phyloP scores from a whole-genome alignment of 2,888 invertebrate genomes.

The Cyaniris semiargus region DNA sequence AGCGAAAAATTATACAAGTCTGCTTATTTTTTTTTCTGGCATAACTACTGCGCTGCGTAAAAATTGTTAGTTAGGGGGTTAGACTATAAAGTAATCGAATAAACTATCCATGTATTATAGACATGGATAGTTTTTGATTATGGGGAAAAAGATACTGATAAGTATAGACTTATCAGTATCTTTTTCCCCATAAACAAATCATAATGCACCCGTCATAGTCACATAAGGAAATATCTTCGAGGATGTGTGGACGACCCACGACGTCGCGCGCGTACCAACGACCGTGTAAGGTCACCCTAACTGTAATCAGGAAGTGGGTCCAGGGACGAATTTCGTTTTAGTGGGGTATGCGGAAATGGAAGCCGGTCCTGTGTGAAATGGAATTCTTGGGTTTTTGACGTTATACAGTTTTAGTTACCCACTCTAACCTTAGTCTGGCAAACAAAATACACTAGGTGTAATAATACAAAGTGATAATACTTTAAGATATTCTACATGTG shows the following conservation, averaged over 20 bases:
- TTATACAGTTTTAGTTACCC: background rate
- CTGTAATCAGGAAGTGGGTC: background rate
- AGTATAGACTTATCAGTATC: too few species aligned
- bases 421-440: too few species aligned
- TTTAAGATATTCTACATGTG: background rate
- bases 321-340: background rate
- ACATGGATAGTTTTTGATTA: too few species aligned
- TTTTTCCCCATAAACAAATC: conserved; percentile 5
- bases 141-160: too few species aligned
- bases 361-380: background rate
- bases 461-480: too few species aligned
- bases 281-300: conserved; percentile 7
- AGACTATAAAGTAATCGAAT: too few species aligned
- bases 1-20: too few species aligned
- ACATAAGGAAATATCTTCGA: background rate
- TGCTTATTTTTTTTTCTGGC: too few species aligned
- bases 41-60: too few species aligned
- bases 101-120: too few species aligned
- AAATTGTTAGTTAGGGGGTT: too few species aligned
- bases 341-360: background rate
- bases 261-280: background rate
- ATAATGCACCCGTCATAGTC: conserved; percentile 12
- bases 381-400: background rate
- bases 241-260: background rate
- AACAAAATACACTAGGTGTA: too few species aligned